Conservation (phyloP, 2,797 vertebrate species). For the Carduelis carduelis region DNA sequence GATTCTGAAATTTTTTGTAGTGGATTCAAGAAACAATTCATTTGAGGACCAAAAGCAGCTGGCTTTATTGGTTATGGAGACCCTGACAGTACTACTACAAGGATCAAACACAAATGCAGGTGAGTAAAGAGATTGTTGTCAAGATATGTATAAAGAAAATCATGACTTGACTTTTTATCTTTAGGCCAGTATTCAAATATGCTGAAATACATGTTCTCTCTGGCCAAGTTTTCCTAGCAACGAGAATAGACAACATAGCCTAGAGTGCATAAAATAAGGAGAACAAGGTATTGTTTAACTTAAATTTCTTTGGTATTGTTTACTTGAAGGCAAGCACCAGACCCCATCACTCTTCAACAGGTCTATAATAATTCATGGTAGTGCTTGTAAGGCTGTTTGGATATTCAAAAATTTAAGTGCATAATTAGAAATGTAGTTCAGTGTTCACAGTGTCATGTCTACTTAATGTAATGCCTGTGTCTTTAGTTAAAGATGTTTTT, state of each 20-base stretch:
- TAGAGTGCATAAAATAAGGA: neutral
- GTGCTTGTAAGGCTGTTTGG: neutral
- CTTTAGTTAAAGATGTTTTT: neutral
- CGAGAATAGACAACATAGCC: neutral
- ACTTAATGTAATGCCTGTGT: neutral
- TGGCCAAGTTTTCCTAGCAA: neutral
- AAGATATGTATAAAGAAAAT: neutral
- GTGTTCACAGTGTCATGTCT: neutral
- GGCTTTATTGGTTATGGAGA: conserved; percentile 97
- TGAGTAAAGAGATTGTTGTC: conserved; percentile 33
- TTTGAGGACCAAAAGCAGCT: conserved; percentile 95
- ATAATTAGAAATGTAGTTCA: neutral
- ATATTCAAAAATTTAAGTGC: neutral
- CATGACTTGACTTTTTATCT: neutral
- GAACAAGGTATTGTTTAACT: neutral
- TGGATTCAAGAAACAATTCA: conserved; percentile 85
- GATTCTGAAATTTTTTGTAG: conserved; percentile 64
- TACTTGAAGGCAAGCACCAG: neutral
- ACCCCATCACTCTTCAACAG: neutral
- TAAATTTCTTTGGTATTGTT: neutral
- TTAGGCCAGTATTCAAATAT: neutral
- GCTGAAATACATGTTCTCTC: neutral
- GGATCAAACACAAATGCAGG: conserved; percentile 95
- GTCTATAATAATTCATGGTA: neutral
- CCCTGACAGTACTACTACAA: conserved; percentile 91